phyloP scores from a whole-genome alignment of 30 jellyfish, hydroid and myxozoan genomes.

The Mastigias papua region DNA sequence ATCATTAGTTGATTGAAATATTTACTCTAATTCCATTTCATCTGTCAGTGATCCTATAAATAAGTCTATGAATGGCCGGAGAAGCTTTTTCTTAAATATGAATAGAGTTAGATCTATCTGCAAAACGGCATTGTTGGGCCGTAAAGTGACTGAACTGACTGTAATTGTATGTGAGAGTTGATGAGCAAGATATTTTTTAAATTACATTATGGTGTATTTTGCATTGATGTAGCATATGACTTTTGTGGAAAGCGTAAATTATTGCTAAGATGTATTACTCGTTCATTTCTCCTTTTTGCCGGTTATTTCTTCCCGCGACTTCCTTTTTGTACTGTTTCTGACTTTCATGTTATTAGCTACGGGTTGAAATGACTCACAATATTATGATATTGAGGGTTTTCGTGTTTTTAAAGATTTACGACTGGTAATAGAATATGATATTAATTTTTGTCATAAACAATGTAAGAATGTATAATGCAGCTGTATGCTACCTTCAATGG shows the following conservation, averaged over 20 bases:
- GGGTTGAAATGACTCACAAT: too few relatives aligned
- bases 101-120: background rate
- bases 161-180: background rate
- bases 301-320: too few relatives aligned
- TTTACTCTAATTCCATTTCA: background rate
- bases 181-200: background rate
- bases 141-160: background rate
- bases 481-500: too few relatives aligned
- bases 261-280: background rate
- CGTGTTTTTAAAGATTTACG: too few relatives aligned
- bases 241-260: slow-evolving; percentile 5
- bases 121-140: background rate
- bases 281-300: background rate
- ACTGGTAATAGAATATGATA: too few relatives aligned
- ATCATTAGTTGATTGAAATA: background rate
- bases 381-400: too few relatives aligned
- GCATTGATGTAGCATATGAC: slow-evolving; percentile 20
- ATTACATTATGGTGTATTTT: background rate
- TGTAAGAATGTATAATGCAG: too few relatives aligned
- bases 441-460: too few relatives aligned
- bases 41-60: background rate
- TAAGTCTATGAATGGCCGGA: background rate
- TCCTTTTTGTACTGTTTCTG: too few relatives aligned
- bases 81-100: background rate
- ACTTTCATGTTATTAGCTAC: too few relatives aligned